Conservation (phyloP, 2,113 vertebrate species). For the Cynocephalus volans region DNA sequence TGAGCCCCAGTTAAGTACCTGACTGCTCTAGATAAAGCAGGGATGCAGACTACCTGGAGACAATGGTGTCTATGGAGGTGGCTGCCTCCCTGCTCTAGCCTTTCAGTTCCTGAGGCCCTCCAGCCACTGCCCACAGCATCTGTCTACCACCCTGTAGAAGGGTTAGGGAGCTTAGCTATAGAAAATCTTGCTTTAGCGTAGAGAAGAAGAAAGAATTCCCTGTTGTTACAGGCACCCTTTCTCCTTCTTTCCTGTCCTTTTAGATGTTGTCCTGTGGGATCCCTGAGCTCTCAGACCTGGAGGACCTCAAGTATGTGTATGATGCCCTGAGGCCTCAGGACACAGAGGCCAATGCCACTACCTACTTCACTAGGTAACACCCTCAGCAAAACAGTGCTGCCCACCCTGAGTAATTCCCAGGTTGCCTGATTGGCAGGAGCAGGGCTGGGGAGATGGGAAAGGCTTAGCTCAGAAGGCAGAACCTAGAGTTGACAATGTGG, state of each 20-base stretch:
- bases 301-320: slow-evolving; percentile 97
- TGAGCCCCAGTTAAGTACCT: neutral
- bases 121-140: neutral
- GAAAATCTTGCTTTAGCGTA: neutral
- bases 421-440: neutral
- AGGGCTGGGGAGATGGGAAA: neutral
- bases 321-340: slow-evolving; percentile 97
- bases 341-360: slow-evolving; percentile 96
- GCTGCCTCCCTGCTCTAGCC: neutral
- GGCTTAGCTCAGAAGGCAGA: neutral
- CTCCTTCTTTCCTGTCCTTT: neutral
- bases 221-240: neutral
- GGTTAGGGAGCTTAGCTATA: neutral
- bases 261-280: slow-evolving; percentile 99
- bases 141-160: neutral
- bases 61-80: neutral
- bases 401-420: neutral
- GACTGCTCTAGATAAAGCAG: neutral
- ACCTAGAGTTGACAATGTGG: neutral
- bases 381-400: neutral
- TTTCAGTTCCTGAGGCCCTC: neutral
- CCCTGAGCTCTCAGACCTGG: slow-evolving; percentile 96
- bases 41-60: neutral
- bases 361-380: slow-evolving; percentile 97
- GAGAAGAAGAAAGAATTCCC: neutral